Percentiles rank a stretch among this genome's conserved stretches.
Evolutionary conservation across 2,888 invertebrate genomes (phyloP).

Genomic region (Deilephila elpenor): DNA sequence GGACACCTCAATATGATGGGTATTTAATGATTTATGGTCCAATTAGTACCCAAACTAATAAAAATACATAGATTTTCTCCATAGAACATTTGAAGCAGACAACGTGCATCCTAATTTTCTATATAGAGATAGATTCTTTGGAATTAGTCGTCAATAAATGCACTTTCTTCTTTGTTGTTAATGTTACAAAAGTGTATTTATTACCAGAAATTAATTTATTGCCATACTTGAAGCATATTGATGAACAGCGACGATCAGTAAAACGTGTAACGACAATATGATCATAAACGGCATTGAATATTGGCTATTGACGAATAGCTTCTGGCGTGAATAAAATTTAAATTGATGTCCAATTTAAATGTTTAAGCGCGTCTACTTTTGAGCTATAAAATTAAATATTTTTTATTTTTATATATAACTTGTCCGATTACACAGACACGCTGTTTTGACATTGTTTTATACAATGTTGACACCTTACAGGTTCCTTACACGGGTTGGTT

Average conservation of each 20-base stretch:
- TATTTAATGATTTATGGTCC: conserved; percentile 58
- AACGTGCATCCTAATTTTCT: no score
- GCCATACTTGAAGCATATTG: background rate
- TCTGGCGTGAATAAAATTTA: conserved; percentile 35
- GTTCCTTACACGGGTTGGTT: background rate
- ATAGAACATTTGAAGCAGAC: no score
- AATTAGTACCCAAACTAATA: no score
- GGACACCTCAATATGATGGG: conserved; percentile 57
- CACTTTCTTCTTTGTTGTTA: no score
- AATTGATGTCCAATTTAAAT: conserved; percentile 40
- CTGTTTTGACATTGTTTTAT: background rate
- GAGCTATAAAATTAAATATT: conserved; percentile 13
- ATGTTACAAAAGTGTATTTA: no score
- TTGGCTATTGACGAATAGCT: conserved; percentile 36
- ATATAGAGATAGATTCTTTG: no score
- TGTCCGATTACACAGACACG: background rate
- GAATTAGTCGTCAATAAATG: no score
- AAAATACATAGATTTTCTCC: no score
- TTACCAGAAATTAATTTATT: background rate
- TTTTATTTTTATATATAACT: conserved; percentile 14
- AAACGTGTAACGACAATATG: conserved; percentile 27
- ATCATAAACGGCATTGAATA: conserved; percentile 36
- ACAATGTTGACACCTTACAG: no score
- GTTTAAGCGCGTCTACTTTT: conserved; percentile 32
- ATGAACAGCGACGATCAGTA: background rate